These are phyloP conservation scores for Psilopsiagon aurifrons DNA, from an alignment of 2,113 vertebrate genomes.

Conservation along the genomic window DNA sequence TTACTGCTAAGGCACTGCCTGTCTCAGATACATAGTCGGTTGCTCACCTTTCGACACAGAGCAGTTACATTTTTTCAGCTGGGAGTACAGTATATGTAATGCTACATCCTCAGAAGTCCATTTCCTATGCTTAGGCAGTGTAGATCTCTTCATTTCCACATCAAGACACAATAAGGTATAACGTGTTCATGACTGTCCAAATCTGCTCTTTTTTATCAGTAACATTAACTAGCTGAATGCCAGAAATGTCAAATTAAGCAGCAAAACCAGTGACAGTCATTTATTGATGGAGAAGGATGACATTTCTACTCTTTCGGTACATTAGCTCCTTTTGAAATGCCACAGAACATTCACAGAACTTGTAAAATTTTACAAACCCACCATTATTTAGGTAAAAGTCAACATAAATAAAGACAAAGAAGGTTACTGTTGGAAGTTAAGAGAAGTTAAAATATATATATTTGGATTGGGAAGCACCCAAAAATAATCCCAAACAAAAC, in stretches of 20 bases:
- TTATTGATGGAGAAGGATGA: slow-evolving; percentile 7
- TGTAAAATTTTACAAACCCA: not conserved
- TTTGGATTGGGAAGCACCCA: not conserved
- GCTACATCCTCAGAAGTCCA: not conserved
- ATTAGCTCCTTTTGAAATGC: slow-evolving; percentile 20
- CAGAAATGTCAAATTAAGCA: not conserved
- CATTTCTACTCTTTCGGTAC: not conserved
- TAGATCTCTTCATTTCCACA: not conserved
- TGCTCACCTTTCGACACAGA: not conserved
- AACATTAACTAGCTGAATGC: not conserved
- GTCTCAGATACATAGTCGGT: not conserved
- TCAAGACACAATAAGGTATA: not conserved
- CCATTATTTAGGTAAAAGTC: not conserved
- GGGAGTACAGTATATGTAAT: not conserved
- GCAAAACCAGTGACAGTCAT: not conserved
- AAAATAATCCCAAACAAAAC: not conserved
- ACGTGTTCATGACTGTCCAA: not conserved
- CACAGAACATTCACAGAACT: not conserved
- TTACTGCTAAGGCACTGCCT: not conserved
- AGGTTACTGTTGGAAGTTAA: not conserved
- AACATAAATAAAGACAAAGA: not conserved
- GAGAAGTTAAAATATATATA: not conserved
- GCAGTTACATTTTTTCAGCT: slow-evolving; percentile 4
- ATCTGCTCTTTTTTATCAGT: not conserved
- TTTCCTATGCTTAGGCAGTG: not conserved